phyloP scores from a whole-genome alignment of 2,113 vertebrate genomes.

The Mustelus asterias region DNA sequence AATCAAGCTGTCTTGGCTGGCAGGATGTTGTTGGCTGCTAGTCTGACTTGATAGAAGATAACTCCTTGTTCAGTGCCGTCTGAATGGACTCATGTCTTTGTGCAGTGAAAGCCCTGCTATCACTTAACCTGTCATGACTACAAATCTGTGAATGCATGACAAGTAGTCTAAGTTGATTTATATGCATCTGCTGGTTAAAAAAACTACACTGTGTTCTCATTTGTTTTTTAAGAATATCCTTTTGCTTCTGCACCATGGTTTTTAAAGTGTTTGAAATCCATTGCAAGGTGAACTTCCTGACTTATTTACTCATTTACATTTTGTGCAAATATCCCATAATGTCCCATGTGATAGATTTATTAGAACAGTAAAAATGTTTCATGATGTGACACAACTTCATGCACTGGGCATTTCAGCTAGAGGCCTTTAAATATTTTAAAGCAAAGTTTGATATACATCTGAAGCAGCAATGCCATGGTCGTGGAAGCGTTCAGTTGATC shows the following conservation, averaged over 20 bases:
- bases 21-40: background rate
- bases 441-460: no score
- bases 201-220: background rate
- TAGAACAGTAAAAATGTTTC: background rate
- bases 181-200: background rate
- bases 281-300: background rate
- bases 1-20: conserved; percentile 11
- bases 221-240: background rate
- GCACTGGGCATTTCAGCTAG: no score
- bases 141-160: background rate
- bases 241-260: no score
- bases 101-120: background rate
- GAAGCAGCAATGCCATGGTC: no score
- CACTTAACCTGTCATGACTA: background rate
- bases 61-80: background rate
- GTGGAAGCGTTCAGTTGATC: no score
- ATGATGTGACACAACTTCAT: no score
- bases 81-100: background rate
- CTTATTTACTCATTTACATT: background rate
- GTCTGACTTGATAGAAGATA: background rate
- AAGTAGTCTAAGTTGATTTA: background rate
- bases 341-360: no score
- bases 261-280: background rate
- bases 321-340: background rate
- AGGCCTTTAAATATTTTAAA: no score